Evolutionary conservation across 2,797 vertebrate species (phyloP), one percentile per base, ranked within the genome.

Genomic region (Micrastur ruficollis): DNA sequence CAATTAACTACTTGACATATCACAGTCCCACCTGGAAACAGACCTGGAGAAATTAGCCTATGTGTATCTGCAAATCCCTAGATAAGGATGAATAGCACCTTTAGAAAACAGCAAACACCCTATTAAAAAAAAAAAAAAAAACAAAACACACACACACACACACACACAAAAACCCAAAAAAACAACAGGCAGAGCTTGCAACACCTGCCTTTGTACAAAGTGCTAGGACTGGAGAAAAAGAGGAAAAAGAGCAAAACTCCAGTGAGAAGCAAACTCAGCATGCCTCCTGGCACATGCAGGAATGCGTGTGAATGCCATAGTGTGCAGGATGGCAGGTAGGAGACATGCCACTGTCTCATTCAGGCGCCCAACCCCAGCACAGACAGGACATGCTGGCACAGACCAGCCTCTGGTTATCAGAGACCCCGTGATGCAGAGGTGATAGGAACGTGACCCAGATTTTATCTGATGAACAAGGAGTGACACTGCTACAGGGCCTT

Each of bases 31-130:
- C 92, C 61, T 73, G 44, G 42, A 85, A 81, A 55, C 29, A 67
- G 89, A 49, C 26, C 66, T 42, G 36, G 44, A 55, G 55, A 85
- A 93, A 40, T 52, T 52, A 72, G 74, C 74, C 66, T 87, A 3
- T 2, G 15, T 36, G 74, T 74, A 79, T 46, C 79, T 82, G 67
- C 53, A 74, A 40, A 86, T 84, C 66, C 70, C 49, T 27, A 71
- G 88, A n/a, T 90, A 91, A 94, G 58, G 66, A 44, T 23, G 79
- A 91, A 50, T 3, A 63, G 26, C 55, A 66, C 58, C 74, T 85
- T 62, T 25, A 55, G 29, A 46, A 84, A 93, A 63, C 44, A 67
- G 72, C 6, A 20, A 68, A 55, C 13, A 62, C 22, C 34, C 61
- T 63, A 13, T 27, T 16, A 49, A 76, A 29, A 86, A 10, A 27